Conservation (phyloP, 2,888 invertebrate species). For the Brachypalpus laphriformis region DNA sequence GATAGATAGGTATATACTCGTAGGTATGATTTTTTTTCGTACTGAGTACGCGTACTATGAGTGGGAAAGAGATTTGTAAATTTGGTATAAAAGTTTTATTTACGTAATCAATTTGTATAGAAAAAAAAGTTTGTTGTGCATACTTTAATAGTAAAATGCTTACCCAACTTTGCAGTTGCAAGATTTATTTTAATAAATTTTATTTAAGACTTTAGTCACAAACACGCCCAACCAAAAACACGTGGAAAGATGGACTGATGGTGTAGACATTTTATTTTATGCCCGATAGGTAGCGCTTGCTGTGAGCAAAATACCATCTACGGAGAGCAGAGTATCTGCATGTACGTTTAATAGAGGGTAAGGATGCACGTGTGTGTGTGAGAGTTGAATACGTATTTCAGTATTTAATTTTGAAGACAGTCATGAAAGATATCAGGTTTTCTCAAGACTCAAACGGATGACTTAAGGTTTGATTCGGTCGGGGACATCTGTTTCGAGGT, state of each 20-base stretch:
- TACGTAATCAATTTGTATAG: background rate
- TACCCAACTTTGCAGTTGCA: constrained; percentile 27
- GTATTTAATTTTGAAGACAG: constrained; percentile 2
- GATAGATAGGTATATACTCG: no score
- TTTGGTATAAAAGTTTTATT: constrained; percentile 12
- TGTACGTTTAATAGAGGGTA: no score
- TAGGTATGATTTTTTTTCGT: background rate
- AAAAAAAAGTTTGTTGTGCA: background rate
- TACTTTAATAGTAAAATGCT: constrained; percentile 2
- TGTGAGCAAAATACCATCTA: constrained; percentile 4
- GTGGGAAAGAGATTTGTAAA: constrained; percentile 2
- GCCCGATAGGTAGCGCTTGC: constrained; percentile 30
- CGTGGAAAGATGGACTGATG: constrained; percentile 67
- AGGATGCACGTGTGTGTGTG: background rate
- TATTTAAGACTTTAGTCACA: constrained; percentile 23
- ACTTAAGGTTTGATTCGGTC: background rate
- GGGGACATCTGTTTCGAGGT: background rate
- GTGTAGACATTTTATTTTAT: constrained; percentile 62
- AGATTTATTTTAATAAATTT: constrained; percentile 10
- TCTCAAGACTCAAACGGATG: background rate
- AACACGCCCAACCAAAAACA: constrained; percentile 61
- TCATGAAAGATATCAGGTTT: background rate
- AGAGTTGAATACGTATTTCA: background rate
- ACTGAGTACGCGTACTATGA: background rate
- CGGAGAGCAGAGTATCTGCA: constrained; percentile 13